Evolutionary conservation across 2,888 invertebrate species (phyloP), one percentile per base, ranked within the genome.

Genomic region (Brassicogethes aeneus): DNA sequence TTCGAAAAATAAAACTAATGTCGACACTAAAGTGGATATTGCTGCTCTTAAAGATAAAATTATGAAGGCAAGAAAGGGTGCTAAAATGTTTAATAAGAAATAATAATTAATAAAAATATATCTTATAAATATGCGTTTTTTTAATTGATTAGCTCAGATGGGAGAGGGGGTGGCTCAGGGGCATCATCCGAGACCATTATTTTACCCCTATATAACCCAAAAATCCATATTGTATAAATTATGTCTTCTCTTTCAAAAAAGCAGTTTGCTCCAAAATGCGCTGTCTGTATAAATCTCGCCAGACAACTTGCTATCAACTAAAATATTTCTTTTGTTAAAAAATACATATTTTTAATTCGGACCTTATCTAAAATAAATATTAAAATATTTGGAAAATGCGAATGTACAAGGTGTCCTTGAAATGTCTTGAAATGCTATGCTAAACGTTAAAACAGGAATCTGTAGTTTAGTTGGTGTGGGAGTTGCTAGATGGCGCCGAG

Each of bases 41-140:
- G 76, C 77, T 30, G 72, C 76, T 35, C 66, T 91, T 1, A 90
- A 89, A 62, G 75, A 80, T 17, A 90, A 88, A 70, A 76, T 90
- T 50, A 77, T 80, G 48, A 84, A 81, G 58, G 76, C 75, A 17
- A 73, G 74, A 33, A 80, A 77, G 56, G 66, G 68, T 16, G 38
- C 37, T 3, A 54, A 67, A 68, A 44, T 70, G 66, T 59, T 55
- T 38, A 50, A 55, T 45, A 56, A 55, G 36, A 37, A 45, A 43
- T 17, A 32, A 34, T 8, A 35, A 14, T 35, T 10, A 32, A 32
- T 32, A 32, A 32, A 32, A 32, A 10, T 5, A 10, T 32, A 5
- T 13, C 7, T 32, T 32, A 12, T 12, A 32, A 32, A 32, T 32
- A 32, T 32, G 5, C 10, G 23, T 23, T 23, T 23, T 23, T 7